These are phyloP conservation scores for Chiridota heheva DNA, from an alignment of 35 echinoderm and acorn worm species.

Conservation along the genomic window DNA sequence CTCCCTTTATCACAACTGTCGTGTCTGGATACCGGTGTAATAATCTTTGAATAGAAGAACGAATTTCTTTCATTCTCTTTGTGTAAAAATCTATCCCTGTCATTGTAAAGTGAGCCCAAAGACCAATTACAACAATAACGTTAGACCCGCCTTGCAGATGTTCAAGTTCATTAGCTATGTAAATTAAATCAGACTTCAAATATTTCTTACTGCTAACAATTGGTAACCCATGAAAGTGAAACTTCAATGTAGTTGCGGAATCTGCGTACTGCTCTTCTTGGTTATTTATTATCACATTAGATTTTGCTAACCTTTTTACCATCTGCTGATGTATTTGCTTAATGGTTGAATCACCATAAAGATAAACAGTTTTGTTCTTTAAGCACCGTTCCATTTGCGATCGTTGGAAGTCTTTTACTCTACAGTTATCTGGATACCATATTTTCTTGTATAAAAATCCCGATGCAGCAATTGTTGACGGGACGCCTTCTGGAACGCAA, in stretches of 20 bases:
- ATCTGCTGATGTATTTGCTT: slow-evolving; percentile 19
- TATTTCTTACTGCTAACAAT: background rate
- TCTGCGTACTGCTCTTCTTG: background rate
- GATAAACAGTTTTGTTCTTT: slow-evolving; percentile 5
- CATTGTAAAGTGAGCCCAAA: slow-evolving; percentile 32
- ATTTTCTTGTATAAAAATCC: background rate
- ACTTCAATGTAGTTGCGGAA: slow-evolving; percentile 19
- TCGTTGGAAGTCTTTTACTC: background rate
- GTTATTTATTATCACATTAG: too few species aligned
- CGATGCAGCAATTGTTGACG: background rate
- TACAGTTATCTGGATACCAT: slow-evolving; percentile 13
- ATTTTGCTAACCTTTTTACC: too few species aligned
- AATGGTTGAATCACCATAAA: slow-evolving; percentile 23
- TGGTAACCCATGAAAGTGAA: slow-evolving; percentile 26
- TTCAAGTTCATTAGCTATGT: slow-evolving; percentile 1
- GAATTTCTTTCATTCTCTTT: background rate
- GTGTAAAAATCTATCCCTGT: slow-evolving; percentile 17
- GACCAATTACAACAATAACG: background rate
- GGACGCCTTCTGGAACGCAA: too few species aligned
- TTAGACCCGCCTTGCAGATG: background rate
- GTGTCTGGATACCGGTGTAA: slow-evolving; percentile 10
- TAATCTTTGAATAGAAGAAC: background rate
- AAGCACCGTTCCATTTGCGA: background rate
- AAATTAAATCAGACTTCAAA: slow-evolving; percentile 31
- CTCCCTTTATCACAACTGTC: slow-evolving; percentile 31